Conservation (phyloP, 2,113 vertebrate genomes). For the Seriola rivoliana region DNA sequence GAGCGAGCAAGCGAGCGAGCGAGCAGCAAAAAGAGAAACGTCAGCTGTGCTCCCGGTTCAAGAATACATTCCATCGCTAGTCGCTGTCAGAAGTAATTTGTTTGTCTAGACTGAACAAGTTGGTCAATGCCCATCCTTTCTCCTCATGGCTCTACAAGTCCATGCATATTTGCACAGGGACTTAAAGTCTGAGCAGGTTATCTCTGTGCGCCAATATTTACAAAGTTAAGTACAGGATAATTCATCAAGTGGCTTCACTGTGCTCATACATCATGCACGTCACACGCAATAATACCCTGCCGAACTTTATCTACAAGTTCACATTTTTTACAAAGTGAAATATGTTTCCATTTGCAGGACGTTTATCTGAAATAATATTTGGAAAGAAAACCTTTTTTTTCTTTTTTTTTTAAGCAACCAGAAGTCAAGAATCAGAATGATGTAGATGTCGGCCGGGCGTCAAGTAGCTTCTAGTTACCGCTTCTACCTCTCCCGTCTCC, state of each 20-base stretch:
- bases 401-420: background rate
- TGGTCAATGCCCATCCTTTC: constrained; percentile 37
- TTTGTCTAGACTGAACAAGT: constrained; percentile 74
- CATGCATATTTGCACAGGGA: constrained; percentile 54
- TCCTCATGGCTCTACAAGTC: constrained; percentile 46
- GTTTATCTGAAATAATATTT: constrained; percentile 16
- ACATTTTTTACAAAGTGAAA: background rate
- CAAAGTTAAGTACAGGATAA: background rate
- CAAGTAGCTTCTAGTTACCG: background rate
- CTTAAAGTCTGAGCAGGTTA: constrained; percentile 40
- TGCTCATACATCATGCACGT: constrained; percentile 11
- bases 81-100: constrained; percentile 72
- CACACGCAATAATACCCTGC: constrained; percentile 2
- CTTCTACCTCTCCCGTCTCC: constrained; percentile 67
- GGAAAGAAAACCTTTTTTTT: background rate
- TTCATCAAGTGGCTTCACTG: background rate
- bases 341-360: background rate
- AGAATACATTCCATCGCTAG: constrained; percentile 62
- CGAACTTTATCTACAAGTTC: background rate
- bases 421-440: background rate
- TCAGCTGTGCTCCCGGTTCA: constrained; percentile 38
- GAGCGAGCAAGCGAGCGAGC: background rate
- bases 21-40: constrained; percentile 34
- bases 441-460: background rate
- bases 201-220: constrained; percentile 34